Conservation (phyloP, 30 jellyfish, hydroid and myxozoan genomes). For the Hydractinia symbiolongicarpus region DNA sequence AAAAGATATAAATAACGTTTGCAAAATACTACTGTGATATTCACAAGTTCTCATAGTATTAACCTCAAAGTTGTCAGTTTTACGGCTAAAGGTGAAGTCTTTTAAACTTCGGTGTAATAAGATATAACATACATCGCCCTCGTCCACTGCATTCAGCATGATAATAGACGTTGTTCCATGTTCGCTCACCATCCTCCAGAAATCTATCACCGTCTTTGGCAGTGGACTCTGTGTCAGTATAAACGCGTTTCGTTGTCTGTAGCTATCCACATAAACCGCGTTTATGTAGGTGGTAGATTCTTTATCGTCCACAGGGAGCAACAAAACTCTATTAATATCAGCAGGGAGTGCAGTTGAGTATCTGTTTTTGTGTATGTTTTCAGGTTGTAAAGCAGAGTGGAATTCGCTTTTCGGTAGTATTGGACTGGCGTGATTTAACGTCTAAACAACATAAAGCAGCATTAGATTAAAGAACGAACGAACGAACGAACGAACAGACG, state of each 20-base stretch:
- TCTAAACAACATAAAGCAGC: conserved; percentile 15
- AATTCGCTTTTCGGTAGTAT: conserved; percentile 53
- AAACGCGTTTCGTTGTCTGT: conserved; percentile 50
- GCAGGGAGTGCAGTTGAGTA: conserved; percentile 77
- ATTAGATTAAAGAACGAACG: background rate
- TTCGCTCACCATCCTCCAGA: conserved; percentile 95
- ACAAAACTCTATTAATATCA: conserved; percentile 63
- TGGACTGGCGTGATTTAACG: conserved; percentile 80
- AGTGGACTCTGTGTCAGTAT: conserved; percentile 79
- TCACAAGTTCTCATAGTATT: no score
- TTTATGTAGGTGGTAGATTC: conserved; percentile 77
- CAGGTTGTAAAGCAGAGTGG: conserved; percentile 52
- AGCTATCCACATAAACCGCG: conserved; percentile 78
- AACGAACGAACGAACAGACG: no score
- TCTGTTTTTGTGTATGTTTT: conserved; percentile 62
- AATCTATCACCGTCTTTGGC: conserved; percentile 72
- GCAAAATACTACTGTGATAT: no score
- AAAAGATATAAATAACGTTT: background rate
- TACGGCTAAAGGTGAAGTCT: no score
- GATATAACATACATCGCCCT: conserved; percentile 63
- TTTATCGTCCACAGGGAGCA: conserved; percentile 64
- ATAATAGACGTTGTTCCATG: conserved; percentile 77
- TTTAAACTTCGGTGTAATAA: no score
- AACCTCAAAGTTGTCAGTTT: no score
- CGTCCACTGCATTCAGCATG: conserved; percentile 67